Conservation (phyloP, 1,140 invertebrate species). For the Hylaeus volcanicus region DNA sequence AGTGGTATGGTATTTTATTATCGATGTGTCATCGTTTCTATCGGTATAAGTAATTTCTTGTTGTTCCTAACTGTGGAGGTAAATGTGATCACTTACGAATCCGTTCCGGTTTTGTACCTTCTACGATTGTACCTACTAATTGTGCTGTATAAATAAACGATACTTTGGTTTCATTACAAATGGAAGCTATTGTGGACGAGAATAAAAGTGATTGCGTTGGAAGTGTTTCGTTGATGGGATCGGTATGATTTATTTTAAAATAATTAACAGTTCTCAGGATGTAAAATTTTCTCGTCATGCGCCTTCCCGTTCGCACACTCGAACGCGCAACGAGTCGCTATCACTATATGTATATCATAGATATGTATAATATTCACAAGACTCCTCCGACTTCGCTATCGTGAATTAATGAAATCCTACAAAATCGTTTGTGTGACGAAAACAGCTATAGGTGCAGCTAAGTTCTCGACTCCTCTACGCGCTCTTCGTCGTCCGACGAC, state of each 20-base stretch:
- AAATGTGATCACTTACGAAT: constrained; percentile 34
- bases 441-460: constrained; percentile 68
- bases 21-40: constrained; percentile 2
- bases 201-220: not conserved
- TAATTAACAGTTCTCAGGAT: constrained; percentile 74
- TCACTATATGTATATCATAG: constrained; percentile 68
- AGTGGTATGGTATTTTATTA: not conserved
- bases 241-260: constrained; percentile 76
- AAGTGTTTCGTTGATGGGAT: constrained; percentile 35
- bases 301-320: constrained; percentile 2
- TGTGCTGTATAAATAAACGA: constrained; percentile 30
- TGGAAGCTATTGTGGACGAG: no score
- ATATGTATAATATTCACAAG: constrained; percentile 79
- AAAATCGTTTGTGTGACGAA: constrained; percentile 76
- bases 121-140: constrained; percentile 40
- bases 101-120: constrained; percentile 53
- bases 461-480: constrained; percentile 20
- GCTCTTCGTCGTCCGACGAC: constrained; percentile 37
- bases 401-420: constrained; percentile 76
- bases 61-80: constrained; percentile 35
- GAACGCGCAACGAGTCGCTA: constrained; percentile 46
- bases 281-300: constrained; percentile 30
- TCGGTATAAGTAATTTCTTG: constrained; percentile 23
- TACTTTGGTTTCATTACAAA: not conserved
- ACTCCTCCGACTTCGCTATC: constrained; percentile 52